These are phyloP conservation scores for Ammodytes marinus DNA, from an alignment of 2,113 vertebrate species.

Conservation along the genomic window DNA sequence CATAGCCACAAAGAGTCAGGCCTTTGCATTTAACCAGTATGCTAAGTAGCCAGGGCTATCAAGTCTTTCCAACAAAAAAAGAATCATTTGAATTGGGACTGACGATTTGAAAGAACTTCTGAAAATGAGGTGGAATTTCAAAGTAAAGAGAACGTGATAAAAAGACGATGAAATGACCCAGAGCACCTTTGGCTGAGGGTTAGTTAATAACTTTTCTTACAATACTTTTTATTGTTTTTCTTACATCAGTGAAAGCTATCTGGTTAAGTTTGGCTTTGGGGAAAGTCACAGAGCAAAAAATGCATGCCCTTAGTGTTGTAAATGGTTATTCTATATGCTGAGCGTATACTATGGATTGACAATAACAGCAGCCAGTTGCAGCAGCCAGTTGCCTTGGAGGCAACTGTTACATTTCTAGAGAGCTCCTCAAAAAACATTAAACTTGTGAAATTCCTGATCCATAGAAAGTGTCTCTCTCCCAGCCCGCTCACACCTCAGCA, in stretches of 20 bases:
- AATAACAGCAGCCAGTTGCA: conserved; percentile 48
- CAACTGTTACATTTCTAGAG: conserved; percentile 69
- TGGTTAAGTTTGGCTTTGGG: conserved; percentile 27
- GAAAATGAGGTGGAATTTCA: conserved; percentile 43
- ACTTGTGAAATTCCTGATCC: conserved; percentile 82
- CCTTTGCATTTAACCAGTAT: conserved; percentile 53
- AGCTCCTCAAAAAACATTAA: conserved; percentile 84
- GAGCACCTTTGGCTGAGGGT: conserved; percentile 3
- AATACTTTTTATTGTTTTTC: conserved; percentile 3
- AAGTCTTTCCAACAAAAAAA: conserved; percentile 35
- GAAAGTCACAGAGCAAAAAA: conserved; percentile 1
- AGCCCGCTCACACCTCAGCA: conserved; percentile 64
- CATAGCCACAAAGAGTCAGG: conserved; percentile 50
- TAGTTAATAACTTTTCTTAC: conserved; percentile 35
- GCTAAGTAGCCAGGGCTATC: conserved; percentile 53
- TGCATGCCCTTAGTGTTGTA: conserved; percentile 6
- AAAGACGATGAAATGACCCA: conserved; percentile 36
- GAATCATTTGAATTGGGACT: conserved; percentile 43
- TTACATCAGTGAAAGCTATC: conserved; percentile 13
- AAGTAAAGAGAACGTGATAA: conserved; percentile 8
- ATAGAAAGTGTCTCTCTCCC: conserved; percentile 67
- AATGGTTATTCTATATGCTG: not conserved
- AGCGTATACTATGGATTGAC: not conserved
- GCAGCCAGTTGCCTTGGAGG: conserved; percentile 55
- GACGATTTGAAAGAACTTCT: conserved; percentile 20